Evolutionary conservation across 2,113 vertebrate genomes (phyloP).

Genomic region (Agapornis roseicollis): DNA sequence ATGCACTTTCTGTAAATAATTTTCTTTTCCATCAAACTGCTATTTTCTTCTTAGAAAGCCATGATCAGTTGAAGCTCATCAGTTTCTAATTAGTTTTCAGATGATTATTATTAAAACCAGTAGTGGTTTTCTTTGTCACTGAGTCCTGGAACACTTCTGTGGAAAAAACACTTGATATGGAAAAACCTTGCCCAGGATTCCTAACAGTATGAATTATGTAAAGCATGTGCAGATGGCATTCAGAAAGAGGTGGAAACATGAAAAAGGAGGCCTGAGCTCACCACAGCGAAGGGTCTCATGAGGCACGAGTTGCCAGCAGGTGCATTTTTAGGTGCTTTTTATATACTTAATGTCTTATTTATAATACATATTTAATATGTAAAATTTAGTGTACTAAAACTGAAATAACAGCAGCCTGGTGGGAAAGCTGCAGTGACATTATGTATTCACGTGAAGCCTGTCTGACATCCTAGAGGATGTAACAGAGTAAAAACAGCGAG

Average conservation of each 20-base stretch:
- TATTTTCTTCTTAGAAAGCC: not conserved
- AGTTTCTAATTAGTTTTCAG: not conserved
- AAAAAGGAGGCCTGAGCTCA: not conserved
- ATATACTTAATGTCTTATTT: not conserved
- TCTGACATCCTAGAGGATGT: not conserved
- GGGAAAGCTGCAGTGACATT: not conserved
- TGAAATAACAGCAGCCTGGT: not conserved
- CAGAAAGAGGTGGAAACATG: not conserved
- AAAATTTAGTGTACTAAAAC: not conserved
- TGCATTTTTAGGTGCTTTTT: not conserved
- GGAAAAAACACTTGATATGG: fast-evolving
- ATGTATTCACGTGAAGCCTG: fast-evolving
- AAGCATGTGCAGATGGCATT: not conserved
- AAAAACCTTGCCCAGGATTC: not conserved
- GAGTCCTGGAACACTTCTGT: not conserved
- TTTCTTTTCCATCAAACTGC: not conserved
- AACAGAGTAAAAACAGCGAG: not conserved
- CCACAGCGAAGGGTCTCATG: not conserved
- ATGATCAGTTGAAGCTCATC: not conserved
- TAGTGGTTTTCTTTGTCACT: not conserved
- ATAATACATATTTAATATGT: not conserved
- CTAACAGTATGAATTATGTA: not conserved
- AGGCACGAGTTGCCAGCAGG: not conserved
- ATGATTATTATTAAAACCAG: not conserved
- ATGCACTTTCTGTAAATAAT: not conserved